Percentiles rank a stretch among this genome's conserved stretches.
Conservation (phyloP, 1,140 invertebrate species). For the Zaprionus vittiger region DNA sequence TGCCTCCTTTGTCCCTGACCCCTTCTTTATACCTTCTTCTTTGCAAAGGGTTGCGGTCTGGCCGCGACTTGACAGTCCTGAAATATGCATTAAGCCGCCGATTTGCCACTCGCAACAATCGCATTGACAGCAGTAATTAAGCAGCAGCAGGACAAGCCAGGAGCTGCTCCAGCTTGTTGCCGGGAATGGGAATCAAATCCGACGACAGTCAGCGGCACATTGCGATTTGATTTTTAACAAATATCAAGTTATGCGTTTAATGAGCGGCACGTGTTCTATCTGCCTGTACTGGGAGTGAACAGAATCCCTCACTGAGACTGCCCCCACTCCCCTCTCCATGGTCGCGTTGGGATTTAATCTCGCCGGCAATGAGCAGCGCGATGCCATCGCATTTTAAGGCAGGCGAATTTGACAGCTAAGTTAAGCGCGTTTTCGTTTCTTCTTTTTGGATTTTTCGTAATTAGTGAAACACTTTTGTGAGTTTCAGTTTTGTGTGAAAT, state of each 20-base stretch:
- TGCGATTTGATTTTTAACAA: constrained; percentile 67
- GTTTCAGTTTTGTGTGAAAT: background rate
- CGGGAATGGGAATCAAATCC: background rate
- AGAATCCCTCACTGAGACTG: too few species aligned
- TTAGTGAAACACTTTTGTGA: background rate
- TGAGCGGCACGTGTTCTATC: constrained; percentile 73
- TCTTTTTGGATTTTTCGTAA: background rate
- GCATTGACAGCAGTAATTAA: constrained; percentile 63
- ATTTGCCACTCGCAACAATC: constrained; percentile 66
- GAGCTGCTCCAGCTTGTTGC: constrained; percentile 7
- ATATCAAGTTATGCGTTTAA: constrained; percentile 83
- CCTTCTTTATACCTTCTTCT: background rate
- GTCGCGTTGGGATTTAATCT: background rate
- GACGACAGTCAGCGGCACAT: constrained; percentile 23
- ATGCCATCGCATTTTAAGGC: background rate
- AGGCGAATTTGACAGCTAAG: background rate
- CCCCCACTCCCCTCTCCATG: background rate
- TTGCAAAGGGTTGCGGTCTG: constrained; percentile 56
- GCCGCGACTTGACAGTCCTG: constrained; percentile 38
- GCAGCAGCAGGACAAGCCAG: constrained; percentile 32
- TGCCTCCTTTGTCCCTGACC: background rate
- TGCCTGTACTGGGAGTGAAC: background rate
- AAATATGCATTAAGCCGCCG: constrained; percentile 77
- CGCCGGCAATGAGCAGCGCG: background rate
- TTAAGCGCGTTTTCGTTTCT: background rate